A percentile compares a stretch with the other conserved stretches of the same genome.
These are phyloP conservation scores for Drosophila kuntzei DNA, from an alignment of 2,888 invertebrate species.

Conservation along the genomic window DNA sequence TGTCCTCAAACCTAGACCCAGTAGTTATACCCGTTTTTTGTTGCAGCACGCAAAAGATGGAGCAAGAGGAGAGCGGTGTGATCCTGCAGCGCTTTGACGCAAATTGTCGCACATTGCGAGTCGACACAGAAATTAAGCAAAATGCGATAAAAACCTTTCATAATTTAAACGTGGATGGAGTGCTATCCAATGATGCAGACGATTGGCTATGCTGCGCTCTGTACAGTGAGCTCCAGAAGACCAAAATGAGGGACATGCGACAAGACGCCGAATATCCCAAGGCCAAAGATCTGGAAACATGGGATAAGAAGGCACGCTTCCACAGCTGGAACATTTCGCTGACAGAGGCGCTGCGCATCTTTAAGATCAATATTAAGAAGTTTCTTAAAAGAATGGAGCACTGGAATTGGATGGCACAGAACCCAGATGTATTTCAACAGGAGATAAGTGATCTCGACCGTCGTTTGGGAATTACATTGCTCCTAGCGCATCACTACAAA, in stretches of 20 bases:
- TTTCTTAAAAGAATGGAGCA: constrained; percentile 57
- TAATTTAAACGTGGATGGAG: constrained; percentile 49
- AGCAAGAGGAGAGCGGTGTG: constrained; percentile 18
- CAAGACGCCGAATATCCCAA: constrained; percentile 2
- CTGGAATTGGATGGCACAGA: constrained; percentile 61
- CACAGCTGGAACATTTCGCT: constrained; percentile 67
- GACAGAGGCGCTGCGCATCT: constrained; percentile 53
- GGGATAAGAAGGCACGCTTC: constrained; percentile 17
- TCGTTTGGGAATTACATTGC: constrained; percentile 46
- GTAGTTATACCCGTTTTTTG: neutral
- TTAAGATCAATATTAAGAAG: constrained; percentile 50
- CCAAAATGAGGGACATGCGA: constrained; percentile 50
- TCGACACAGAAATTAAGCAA: constrained; percentile 35
- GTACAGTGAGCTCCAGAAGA: constrained; percentile 59
- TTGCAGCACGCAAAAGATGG: constrained; percentile 14
- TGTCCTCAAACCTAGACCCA: neutral
- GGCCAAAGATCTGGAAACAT: neutral
- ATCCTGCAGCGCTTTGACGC: constrained; percentile 30
- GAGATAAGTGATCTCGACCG: constrained; percentile 48
- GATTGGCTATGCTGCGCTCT: constrained; percentile 68
- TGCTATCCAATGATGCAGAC: constrained; percentile 35
- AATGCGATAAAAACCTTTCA: constrained; percentile 48
- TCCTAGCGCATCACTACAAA: constrained; percentile 52
- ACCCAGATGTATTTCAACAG: constrained; percentile 35
- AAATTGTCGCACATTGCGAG: constrained; percentile 42